Evolutionary conservation across 2,797 vertebrate genomes (phyloP), one percentile per base, ranked within the genome.

Genomic region (Coccyzus lansbergi): DNA sequence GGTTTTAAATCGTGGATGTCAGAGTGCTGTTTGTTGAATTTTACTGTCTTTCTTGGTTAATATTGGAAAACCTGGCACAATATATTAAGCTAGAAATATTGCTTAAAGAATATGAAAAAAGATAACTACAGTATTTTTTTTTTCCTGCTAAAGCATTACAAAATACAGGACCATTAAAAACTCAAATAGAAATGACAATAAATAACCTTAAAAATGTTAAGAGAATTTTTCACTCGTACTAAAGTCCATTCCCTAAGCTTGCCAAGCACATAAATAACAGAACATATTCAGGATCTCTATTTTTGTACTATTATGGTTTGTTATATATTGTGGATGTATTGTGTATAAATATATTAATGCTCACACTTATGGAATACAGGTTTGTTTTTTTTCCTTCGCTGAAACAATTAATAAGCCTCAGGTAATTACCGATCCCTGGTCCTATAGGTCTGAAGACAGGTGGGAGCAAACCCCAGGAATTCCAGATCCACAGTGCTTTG

Each of bases 101-200:
- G 97, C 96, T 98, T 96, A 97, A 97, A 97, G 97, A 97, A 97
- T 97, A 97, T 95, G 97, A 96, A 97, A 97, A 94, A 97, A 96
- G 97, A 92, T 95, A 97, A 97, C 95, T 92, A 97, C 97, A 93
- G 94, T 95, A 97, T 97, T 96, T 93, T 44, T 96, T 93, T 44
- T 97, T 96, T 91, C 97, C 96, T 97, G 97, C 97, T 97, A 97
- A 97, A 96, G 97, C 94, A 97, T 98, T 97, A 97, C 97, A 97
- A 98, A 97, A 96, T 95, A 97, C 97, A 96, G 96, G 97, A 97
- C 97, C 96, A 95, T 97, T 97, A 91, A 97, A 97, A 97, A 97
- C 97, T 97, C 92, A 96, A 97, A 97, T 88, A 92, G 96, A 97
- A 97, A 96, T 93, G 96, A 96, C 95, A 94, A 96, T 97, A 88